Percentiles rank a stretch among this genome's conserved stretches.
Conservation (phyloP, 2,888 invertebrate species). For the Trachelus troglodyta region DNA sequence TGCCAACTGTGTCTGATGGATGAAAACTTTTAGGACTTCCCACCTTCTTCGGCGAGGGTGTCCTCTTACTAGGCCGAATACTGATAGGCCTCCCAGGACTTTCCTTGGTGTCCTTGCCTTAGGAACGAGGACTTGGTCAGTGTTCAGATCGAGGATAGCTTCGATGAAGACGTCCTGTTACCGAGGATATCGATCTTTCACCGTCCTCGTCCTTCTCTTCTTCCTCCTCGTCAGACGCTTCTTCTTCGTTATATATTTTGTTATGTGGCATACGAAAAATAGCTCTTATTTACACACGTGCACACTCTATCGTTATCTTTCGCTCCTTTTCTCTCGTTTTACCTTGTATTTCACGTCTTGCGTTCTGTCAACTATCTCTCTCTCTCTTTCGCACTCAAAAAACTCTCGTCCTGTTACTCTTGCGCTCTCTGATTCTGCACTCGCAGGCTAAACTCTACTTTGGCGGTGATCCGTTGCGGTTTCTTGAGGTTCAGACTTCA, state of each 20-base stretch:
- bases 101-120: not conserved
- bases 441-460: slow-evolving; percentile 31
- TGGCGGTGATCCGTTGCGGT: slow-evolving; percentile 29
- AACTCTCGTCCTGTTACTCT: slow-evolving; percentile 21
- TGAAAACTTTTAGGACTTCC: not conserved
- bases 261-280: slow-evolving; percentile 59
- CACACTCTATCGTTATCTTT: not conserved
- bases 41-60: not conserved
- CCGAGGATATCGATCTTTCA: not conserved
- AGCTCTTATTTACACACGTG: slow-evolving; percentile 31
- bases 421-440: slow-evolving; percentile 30
- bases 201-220: not conserved
- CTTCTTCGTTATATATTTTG: not conserved
- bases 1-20: not conserved
- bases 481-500: slow-evolving; percentile 29
- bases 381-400: slow-evolving; percentile 11
- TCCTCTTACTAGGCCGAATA: not conserved
- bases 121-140: not conserved
- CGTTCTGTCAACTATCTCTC: slow-evolving; percentile 25
- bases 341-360: slow-evolving; percentile 24
- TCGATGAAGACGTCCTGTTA: not conserved
- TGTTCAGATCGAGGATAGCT: not conserved
- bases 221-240: not conserved
- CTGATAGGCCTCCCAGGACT: not conserved
- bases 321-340: slow-evolving; percentile 1